Conservation (phyloP, 30 jellyfish, hydroid and myxozoan species). For the Mastigias papua region DNA sequence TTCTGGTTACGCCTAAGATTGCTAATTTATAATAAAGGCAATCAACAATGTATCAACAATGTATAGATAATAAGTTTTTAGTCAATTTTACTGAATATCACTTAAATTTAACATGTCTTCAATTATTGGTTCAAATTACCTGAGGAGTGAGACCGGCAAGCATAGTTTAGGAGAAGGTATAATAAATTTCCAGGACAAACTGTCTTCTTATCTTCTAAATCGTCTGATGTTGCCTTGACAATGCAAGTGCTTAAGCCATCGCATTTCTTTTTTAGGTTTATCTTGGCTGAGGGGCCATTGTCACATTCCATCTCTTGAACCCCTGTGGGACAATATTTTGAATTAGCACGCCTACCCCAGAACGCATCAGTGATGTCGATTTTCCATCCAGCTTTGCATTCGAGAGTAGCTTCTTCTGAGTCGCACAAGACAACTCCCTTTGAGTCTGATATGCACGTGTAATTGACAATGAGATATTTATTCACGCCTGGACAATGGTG, state of each 20-base stretch:
- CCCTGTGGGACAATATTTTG: conserved; percentile 88
- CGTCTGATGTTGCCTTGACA: conserved; percentile 81
- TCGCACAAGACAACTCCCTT: conserved; percentile 96
- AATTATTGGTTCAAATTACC: too few relatives aligned
- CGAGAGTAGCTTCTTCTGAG: conserved; percentile 85
- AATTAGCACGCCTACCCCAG: conserved; percentile 95
- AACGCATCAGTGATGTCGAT: conserved; percentile 92
- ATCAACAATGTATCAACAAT: too few relatives aligned
- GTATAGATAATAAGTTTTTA: too few relatives aligned
- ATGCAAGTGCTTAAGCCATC: conserved; percentile 85
- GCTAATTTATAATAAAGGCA: too few relatives aligned
- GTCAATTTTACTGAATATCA: too few relatives aligned
- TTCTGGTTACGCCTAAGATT: too few relatives aligned
- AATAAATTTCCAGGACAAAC: conserved; percentile 76
- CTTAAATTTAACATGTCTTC: too few relatives aligned
- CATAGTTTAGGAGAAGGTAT: conserved; percentile 87
- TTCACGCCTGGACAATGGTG: conserved; percentile 98
- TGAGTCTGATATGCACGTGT: conserved; percentile 97
- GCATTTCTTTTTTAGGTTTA: conserved; percentile 74
- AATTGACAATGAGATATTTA: conserved; percentile 86
- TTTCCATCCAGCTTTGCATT: conserved; percentile 96
- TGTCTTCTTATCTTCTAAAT: conserved; percentile 76
- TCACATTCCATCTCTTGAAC: conserved; percentile 94
- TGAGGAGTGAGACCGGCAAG: conserved; percentile 71
- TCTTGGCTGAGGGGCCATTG: conserved; percentile 76